phyloP scores from a whole-genome alignment of 2,797 vertebrate species.

The Microctenopoma stevenorrisi region DNA sequence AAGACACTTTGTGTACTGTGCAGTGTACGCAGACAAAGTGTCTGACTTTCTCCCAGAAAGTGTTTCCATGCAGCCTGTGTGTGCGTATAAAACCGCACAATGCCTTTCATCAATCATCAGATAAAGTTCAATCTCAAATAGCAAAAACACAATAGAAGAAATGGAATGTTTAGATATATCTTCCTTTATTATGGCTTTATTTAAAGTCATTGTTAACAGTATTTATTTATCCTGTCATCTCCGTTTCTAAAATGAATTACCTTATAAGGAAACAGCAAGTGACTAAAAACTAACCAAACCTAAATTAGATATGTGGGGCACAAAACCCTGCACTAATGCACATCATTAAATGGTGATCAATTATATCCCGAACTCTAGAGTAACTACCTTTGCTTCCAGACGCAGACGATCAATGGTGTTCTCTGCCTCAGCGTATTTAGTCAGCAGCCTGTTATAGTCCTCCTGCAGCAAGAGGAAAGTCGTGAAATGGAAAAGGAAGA shows the following conservation, averaged over 20 bases:
- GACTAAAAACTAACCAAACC: neutral
- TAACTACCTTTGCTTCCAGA: slow-evolving; percentile 90
- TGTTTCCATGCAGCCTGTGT: neutral
- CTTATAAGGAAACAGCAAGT: neutral
- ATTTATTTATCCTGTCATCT: neutral
- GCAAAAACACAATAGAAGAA: neutral
- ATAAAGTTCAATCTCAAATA: neutral
- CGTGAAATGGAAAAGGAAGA: slow-evolving; percentile 6
- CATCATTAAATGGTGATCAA: slow-evolving; percentile 33
- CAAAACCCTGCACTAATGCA: neutral
- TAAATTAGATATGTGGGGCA: slow-evolving; percentile 13
- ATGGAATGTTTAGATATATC: neutral
- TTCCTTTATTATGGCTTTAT: too few species aligned
- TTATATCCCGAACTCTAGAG: slow-evolving; percentile 17
- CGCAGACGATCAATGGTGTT: slow-evolving; percentile 97
- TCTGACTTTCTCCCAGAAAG: neutral
- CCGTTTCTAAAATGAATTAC: neutral
- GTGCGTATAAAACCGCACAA: neutral
- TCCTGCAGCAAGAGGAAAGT: slow-evolving; percentile 81
- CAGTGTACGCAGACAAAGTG: neutral
- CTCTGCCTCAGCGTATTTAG: slow-evolving; percentile 92
- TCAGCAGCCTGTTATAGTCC: slow-evolving; percentile 92
- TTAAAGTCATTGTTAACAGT: too few species aligned
- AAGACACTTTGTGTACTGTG: neutral
- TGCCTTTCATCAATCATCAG: neutral